Evolutionary conservation across 2,113 vertebrate genomes (phyloP).

Genomic region (Prunella himalayana): DNA sequence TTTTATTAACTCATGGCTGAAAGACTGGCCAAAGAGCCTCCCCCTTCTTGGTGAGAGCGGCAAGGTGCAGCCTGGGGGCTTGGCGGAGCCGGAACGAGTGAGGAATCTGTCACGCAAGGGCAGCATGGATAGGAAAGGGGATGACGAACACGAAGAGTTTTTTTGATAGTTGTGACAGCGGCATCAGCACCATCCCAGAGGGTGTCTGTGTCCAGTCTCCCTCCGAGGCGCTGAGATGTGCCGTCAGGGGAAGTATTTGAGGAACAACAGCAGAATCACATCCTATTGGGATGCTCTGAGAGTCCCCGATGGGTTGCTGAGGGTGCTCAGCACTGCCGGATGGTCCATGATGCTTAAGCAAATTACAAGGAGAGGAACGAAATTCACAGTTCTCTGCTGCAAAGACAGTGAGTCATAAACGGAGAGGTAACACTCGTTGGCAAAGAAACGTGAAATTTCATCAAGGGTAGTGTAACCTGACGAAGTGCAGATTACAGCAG

Average conservation of each 20-base stretch:
- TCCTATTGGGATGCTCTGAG: not conserved
- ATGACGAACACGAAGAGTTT: not conserved
- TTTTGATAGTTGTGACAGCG: not conserved
- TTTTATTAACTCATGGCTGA: not conserved
- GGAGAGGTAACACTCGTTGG: not conserved
- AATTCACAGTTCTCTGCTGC: not conserved
- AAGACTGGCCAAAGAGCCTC: not conserved
- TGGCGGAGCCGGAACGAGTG: not conserved
- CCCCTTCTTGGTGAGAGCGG: too few species aligned
- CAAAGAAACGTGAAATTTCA: conserved; percentile 54
- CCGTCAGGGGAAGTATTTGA: not conserved
- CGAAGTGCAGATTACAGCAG: conserved; percentile 29
- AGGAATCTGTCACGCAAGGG: not conserved
- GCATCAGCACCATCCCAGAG: not conserved
- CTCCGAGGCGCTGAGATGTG: not conserved
- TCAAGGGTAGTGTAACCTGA: conserved; percentile 51
- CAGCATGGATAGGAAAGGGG: not conserved
- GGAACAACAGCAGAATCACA: not conserved
- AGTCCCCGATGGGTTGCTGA: not conserved
- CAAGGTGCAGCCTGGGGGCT: not conserved
- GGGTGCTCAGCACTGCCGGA: not conserved
- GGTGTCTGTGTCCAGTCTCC: not conserved
- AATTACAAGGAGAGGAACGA: not conserved
- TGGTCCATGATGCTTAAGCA: not conserved
- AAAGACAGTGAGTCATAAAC: conserved; percentile 37